Evolutionary conservation across 1,140 invertebrate genomes (phyloP), one percentile per base, ranked within the genome.

Genomic region (Sitobion miscanthi): DNA sequence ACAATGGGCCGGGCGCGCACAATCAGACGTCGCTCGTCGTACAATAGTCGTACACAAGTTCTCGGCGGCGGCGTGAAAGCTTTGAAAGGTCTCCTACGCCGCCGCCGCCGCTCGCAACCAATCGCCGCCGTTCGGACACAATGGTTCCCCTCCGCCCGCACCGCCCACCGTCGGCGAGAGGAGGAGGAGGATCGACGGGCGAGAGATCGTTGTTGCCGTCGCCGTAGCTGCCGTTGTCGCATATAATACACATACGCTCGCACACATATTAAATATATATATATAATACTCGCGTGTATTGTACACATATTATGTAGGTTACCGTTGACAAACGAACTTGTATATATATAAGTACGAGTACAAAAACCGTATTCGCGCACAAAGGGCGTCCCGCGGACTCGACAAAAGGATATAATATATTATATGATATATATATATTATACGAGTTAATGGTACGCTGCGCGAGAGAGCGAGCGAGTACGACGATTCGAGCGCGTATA

Each of bases 301-400:
- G 14, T 52, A 30, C 38, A 14, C 25, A 30, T n/a, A n/a, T 69
- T 69, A 17, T n/a, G 23, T 86, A 87, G 3, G 30, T 42, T 42
- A 4, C 85, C 25, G 45, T 87, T 49, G 85, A 87, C 85, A 87
- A 49, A 87, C 85, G 85, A n/a, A 49, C 85, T 14, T n/a, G 42
- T n/a, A 20, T 52, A 47, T 14, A 45, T 45, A 25, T 45, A 86
- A 20, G 17, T 88, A 52, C 14, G 30, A 2, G 21, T 30, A 88
- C 86, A 88, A 88, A 88, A 88, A 88, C 86, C 62, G 62, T 47
- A 77, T 42, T 77, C 25, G 54, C 30, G 35, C 90, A 91, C 90
- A 91, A 91, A 91, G 62, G 62, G 90, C 45, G 89, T 90, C 89
- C 62, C 62, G 90, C 42, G 54, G 90, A 91, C 62, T 47, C 30